Evolutionary conservation across 2,888 invertebrate genomes (phyloP).

Genomic region (Elegia similella): DNA sequence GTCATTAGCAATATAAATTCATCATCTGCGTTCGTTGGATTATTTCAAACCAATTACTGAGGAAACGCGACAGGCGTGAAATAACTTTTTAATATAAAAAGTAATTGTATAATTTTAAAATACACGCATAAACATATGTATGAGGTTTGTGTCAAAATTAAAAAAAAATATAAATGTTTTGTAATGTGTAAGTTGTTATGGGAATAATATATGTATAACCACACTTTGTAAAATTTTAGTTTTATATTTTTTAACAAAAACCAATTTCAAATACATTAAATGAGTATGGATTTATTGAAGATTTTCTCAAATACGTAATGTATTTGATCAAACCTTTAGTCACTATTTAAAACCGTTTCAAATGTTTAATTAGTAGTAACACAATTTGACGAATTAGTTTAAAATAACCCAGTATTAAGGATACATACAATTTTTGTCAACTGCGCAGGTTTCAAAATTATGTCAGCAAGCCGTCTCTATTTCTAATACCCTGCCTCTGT

Average conservation of each 20-base stretch:
- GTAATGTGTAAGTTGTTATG: no score
- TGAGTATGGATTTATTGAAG: no score
- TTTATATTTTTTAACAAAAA: no score
- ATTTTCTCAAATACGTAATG: background rate
- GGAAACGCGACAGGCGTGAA: background rate
- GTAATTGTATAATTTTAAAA: background rate
- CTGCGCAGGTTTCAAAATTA: background rate
- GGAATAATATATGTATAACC: no score
- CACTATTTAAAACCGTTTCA: no score
- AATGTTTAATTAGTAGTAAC: background rate
- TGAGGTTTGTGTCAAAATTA: no score
- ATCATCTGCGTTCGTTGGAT: background rate
- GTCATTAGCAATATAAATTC: constrained; percentile 6
- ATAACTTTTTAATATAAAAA: background rate
- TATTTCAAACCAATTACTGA: constrained; percentile 12
- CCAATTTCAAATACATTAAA: no score
- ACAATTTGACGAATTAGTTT: constrained; percentile 1
- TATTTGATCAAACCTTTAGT: no score
- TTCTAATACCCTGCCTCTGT: constrained; percentile 7
- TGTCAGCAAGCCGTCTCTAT: background rate
- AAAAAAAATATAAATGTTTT: no score
- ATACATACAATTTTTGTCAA: background rate
- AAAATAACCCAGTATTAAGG: constrained; percentile 9
- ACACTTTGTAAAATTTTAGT: no score
- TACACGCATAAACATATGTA: no score